These are phyloP conservation scores for Amblyteles armatorius DNA, from an alignment of 2,888 invertebrate species.

Conservation along the genomic window DNA sequence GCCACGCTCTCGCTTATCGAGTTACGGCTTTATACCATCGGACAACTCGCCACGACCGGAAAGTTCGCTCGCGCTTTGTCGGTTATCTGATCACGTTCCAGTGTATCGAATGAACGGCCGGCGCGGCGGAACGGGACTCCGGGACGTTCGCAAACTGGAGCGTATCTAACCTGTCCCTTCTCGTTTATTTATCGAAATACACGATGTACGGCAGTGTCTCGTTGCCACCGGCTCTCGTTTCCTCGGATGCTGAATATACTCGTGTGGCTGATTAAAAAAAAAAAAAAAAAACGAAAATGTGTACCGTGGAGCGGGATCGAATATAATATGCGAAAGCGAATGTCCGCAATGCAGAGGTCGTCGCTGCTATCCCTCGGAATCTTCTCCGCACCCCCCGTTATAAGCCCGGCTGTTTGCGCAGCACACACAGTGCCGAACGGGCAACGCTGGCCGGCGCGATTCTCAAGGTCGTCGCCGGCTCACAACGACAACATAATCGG, in stretches of 20 bases:
- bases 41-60: neutral
- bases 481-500: slow-evolving; percentile 40
- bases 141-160: slow-evolving; percentile 20
- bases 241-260: neutral
- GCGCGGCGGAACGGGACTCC: slow-evolving; percentile 6
- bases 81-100: slow-evolving; percentile 38
- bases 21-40: neutral
- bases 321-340: slow-evolving; percentile 52
- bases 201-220: neutral
- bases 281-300: slow-evolving; percentile 5
- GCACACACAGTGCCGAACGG: slow-evolving; percentile 18
- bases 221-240: slow-evolving; percentile 1
- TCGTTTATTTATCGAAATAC: neutral
- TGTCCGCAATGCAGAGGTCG: slow-evolving; percentile 67
- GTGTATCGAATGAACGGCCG: slow-evolving; percentile 52
- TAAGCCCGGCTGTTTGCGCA: slow-evolving; percentile 37
- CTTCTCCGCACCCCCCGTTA: slow-evolving; percentile 43
- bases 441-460: slow-evolving; percentile 21
- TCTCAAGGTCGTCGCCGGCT: slow-evolving; percentile 59
- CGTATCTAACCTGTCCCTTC: neutral
- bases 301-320: slow-evolving; percentile 3
- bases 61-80: slow-evolving; percentile 18
- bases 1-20: slow-evolving; percentile 10
- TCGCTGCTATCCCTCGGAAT: slow-evolving; percentile 46
- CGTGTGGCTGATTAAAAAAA: neutral